phyloP scores from a whole-genome alignment of 2,113 vertebrate genomes.

The Leptobrachium ailaonicum region DNA sequence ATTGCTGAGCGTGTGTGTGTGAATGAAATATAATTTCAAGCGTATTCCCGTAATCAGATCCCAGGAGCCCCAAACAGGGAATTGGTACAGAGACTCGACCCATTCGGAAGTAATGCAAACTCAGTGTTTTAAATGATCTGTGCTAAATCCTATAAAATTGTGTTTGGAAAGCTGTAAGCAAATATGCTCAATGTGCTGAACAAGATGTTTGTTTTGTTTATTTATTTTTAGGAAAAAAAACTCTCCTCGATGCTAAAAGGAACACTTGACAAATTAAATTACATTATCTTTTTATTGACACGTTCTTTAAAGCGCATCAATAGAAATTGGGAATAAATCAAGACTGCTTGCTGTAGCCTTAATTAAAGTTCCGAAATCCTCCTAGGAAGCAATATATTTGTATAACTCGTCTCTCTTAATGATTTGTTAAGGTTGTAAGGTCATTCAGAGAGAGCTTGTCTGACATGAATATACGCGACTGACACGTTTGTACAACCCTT shows the following conservation, averaged over 20 bases:
- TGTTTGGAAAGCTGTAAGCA: conserved; percentile 44
- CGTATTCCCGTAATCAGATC: conserved; percentile 64
- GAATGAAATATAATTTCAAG: conserved; percentile 61
- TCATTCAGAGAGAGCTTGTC: background rate
- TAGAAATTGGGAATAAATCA: conserved; percentile 59
- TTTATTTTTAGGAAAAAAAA: conserved; percentile 46
- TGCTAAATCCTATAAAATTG: conserved; percentile 34
- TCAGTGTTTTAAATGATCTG: conserved; percentile 1
- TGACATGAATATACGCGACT: conserved; percentile 1
- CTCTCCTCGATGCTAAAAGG: conserved; percentile 54
- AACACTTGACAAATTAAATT: conserved; percentile 55
- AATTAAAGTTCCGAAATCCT: conserved; percentile 29
- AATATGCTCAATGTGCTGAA: conserved; percentile 50
- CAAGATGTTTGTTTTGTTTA: conserved; percentile 53
- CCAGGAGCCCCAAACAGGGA: conserved; percentile 55
- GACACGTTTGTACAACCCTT: background rate
- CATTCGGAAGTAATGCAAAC: conserved; percentile 31
- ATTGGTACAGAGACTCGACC: conserved; percentile 52
- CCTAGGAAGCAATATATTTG: conserved; percentile 30
- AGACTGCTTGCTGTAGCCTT: conserved; percentile 19
- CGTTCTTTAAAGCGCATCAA: conserved; percentile 57
- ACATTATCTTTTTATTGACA: conserved; percentile 60
- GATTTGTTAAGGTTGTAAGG: conserved; percentile 27
- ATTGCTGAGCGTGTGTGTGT: conserved; percentile 59
- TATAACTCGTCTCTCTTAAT: conserved; percentile 29